phyloP scores from a whole-genome alignment of 2,888 invertebrate genomes.

The Meteorus cinctellus region DNA sequence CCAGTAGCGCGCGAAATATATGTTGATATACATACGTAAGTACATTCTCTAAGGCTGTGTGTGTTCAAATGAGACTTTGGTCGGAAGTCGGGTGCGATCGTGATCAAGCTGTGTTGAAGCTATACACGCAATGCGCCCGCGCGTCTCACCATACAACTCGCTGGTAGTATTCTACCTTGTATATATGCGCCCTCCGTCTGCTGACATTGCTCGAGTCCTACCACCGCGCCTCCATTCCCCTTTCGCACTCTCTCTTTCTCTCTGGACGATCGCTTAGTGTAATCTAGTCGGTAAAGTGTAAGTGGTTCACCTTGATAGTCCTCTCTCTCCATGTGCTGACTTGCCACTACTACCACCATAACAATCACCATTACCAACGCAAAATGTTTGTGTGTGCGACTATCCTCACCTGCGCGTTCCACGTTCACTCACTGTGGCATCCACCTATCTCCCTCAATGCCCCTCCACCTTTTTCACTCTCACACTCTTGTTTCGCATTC shows the following conservation, averaged over 20 bases:
- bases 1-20: conserved; percentile 22
- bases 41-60: conserved; percentile 29
- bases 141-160: not conserved
- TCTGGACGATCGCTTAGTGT: conserved; percentile 68
- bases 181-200: conserved; percentile 15
- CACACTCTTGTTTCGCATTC: conserved; percentile 41
- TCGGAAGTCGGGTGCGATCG: conserved; percentile 44
- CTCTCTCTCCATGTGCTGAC: conserved; percentile 55
- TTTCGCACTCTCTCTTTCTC: conserved; percentile 31
- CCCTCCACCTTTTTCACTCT: conserved; percentile 29
- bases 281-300: conserved; percentile 71
- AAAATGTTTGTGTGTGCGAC: conserved; percentile 32
- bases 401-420: conserved; percentile 45
- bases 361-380: conserved; percentile 36
- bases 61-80: conserved; percentile 32
- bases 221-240: conserved; percentile 3
- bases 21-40: conserved; percentile 32
- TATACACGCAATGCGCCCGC: conserved; percentile 44
- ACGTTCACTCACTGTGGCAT: conserved; percentile 31
- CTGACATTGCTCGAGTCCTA: conserved; percentile 24
- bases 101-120: conserved; percentile 42
- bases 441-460: no score
- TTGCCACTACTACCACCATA: conserved; percentile 37
- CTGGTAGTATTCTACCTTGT: conserved; percentile 2
- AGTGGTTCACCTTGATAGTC: conserved; percentile 71